Conservation (phyloP, 2,888 invertebrate genomes). For the Gasteruption jaculator region DNA sequence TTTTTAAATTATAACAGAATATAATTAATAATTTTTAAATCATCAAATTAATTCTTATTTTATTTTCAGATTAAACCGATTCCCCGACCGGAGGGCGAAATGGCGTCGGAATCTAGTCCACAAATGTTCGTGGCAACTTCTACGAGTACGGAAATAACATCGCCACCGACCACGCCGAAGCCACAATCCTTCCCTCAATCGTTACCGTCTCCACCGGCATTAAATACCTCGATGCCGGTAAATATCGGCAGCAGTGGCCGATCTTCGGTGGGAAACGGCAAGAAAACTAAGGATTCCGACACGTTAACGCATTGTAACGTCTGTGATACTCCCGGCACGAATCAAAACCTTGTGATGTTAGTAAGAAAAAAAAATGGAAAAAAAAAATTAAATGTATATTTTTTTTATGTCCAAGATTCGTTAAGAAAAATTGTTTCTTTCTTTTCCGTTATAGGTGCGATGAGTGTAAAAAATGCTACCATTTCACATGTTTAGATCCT, state of each 20-base stretch:
- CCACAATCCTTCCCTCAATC: conserved; percentile 31
- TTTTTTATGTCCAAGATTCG: not conserved
- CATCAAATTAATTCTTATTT: conserved; percentile 4
- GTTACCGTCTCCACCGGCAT: conserved; percentile 27
- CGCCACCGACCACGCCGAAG: conserved; percentile 37
- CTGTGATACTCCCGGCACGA: conserved; percentile 61
- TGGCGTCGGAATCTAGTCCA: conserved; percentile 61
- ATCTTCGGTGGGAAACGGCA: conserved; percentile 32
- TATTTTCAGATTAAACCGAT: conserved; percentile 67
- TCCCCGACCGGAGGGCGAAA: conserved; percentile 72
- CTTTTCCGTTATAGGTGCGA: conserved; percentile 66
- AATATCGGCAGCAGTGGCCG: conserved; percentile 25
- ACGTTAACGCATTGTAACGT: conserved; percentile 63
- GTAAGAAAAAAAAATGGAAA: conserved; percentile 25
- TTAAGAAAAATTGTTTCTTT: not conserved
- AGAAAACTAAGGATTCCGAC: conserved; percentile 49
- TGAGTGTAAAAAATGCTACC: conserved; percentile 85
- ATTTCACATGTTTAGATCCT: conserved; percentile 89
- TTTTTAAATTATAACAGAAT: not conserved
- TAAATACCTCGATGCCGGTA: conserved; percentile 17
- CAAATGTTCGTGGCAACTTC: conserved; percentile 63
- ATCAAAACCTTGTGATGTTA: conserved; percentile 67
- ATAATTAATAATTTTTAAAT: conserved; percentile 1
- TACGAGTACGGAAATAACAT: conserved; percentile 44
- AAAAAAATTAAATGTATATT: not conserved